Base-by-base conservation (phyloP, 2,113 vertebrate genomes). In the Cavia aperea region DNA sequence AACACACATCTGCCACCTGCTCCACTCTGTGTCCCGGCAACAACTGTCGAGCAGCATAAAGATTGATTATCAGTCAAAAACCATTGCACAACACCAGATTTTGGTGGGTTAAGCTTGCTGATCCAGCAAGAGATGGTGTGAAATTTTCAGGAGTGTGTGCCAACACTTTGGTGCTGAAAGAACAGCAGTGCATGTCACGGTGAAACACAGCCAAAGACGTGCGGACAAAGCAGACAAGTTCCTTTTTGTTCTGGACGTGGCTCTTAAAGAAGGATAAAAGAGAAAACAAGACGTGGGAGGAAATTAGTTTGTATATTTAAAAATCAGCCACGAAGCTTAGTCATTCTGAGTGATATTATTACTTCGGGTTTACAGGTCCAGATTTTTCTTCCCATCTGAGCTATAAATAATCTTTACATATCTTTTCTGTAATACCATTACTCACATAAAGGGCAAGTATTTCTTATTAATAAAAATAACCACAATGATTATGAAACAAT, bases 1-100 rank as follows among this genome's bases (percentile, higher is more conserved):
- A 98, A 98, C 98, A 97, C 98, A 98, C 98, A 99, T 99, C 98
- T 99, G 98, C 98, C 98, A 98, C 98, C 98, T 98, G 98, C 98
- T 98, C 98, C 97, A 97, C 95, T 98, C 97, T 95, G 97, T 97
- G 98, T 98, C 98, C 98, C 98, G 97, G 98, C 98, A 98, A 99
- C 98, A 99, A 99, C 98, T 99, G 98, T 99, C 98, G 98, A 98
- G 98, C 97, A 98, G 98, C 97, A 97, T 97, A 98, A 99, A 99
- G 98, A 99, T 99, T 99, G 98, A 99, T 99, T 98, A 99, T 98
- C 98, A 99, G 98, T 99, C 98, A 98, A 98, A 98, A 98, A 98
- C 98, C 98, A 98, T 98, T 97, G 98, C 98, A 98, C 98, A 97
- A 97, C 98, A 98, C 98, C 98, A 99, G 98, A 99, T 98, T 99